phyloP scores from a whole-genome alignment of 2,888 invertebrate species.

The Gortyna flavago region DNA sequence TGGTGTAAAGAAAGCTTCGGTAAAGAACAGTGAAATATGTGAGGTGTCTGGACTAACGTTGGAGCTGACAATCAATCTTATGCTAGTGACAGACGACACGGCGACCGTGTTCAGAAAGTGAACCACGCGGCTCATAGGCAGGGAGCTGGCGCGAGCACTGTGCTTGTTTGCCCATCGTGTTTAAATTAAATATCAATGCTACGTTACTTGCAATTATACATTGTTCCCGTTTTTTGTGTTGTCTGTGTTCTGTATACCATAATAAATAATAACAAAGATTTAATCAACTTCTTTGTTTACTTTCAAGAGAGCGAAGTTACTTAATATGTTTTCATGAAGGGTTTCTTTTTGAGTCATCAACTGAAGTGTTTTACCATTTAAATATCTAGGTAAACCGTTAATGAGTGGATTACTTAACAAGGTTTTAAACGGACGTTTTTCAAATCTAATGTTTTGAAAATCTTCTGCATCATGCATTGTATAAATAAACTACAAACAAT shows the following conservation, averaged over 20 bases:
- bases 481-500: slow-evolving; percentile 8
- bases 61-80: slow-evolving; percentile 62
- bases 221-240: not conserved
- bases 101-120: slow-evolving; percentile 8
- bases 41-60: slow-evolving; percentile 41
- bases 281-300: too few species aligned
- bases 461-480: not conserved
- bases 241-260: not conserved
- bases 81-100: slow-evolving; percentile 55
- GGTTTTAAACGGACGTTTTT: not conserved
- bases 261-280: not conserved
- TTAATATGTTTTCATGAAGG: not conserved
- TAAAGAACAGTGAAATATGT: slow-evolving; percentile 10
- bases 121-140: slow-evolving; percentile 28
- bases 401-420: not conserved
- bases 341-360: not conserved
- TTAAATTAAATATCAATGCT: not conserved
- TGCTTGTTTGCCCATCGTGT: not conserved
- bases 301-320: not conserved
- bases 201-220: not conserved
- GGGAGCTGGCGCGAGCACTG: not conserved
- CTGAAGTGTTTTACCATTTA: not conserved
- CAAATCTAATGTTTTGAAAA: not conserved
- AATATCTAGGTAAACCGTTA: not conserved
- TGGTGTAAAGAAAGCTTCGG: slow-evolving; percentile 17